phyloP scores from a whole-genome alignment of 2,888 invertebrate species.

The Parnassius orleans region DNA sequence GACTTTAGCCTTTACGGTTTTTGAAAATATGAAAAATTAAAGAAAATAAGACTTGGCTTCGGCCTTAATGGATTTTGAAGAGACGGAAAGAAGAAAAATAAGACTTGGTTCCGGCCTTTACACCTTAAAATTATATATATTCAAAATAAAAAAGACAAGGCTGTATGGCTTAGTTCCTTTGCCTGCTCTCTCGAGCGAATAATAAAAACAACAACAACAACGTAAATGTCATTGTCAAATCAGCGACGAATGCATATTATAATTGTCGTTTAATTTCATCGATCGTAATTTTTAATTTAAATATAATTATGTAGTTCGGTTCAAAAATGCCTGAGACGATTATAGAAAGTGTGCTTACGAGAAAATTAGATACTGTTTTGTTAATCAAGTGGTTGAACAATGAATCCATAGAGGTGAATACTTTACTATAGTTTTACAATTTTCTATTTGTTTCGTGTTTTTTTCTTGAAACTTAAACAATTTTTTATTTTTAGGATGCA shows the following conservation, averaged over 20 bases:
- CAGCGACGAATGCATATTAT: not conserved
- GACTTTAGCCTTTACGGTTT: no score
- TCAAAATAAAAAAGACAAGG: no score
- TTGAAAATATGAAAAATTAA: no score
- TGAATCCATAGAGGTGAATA: conserved; percentile 61
- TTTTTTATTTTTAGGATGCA: conserved; percentile 50
- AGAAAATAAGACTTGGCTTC: no score
- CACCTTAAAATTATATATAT: no score
- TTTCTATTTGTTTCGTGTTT: conserved; percentile 19
- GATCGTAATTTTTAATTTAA: not conserved
- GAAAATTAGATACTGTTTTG: conserved; percentile 58
- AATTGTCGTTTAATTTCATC: not conserved
- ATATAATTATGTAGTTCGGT: conserved; percentile 25
- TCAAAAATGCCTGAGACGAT: conserved; percentile 72
- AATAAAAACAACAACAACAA: no score
- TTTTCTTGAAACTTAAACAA: not conserved
- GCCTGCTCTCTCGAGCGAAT: no score
- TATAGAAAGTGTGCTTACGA: conserved; percentile 69
- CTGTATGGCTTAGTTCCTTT: no score
- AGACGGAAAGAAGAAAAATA: no score
- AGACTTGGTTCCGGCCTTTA: no score
- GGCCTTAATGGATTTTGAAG: no score
- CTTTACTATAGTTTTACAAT: conserved; percentile 46
- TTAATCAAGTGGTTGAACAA: conserved; percentile 72
- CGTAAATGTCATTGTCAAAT: conserved; percentile 19